Evolutionary conservation across 2,888 invertebrate species (phyloP).

Genomic region (Pristionchus japonicus): DNA sequence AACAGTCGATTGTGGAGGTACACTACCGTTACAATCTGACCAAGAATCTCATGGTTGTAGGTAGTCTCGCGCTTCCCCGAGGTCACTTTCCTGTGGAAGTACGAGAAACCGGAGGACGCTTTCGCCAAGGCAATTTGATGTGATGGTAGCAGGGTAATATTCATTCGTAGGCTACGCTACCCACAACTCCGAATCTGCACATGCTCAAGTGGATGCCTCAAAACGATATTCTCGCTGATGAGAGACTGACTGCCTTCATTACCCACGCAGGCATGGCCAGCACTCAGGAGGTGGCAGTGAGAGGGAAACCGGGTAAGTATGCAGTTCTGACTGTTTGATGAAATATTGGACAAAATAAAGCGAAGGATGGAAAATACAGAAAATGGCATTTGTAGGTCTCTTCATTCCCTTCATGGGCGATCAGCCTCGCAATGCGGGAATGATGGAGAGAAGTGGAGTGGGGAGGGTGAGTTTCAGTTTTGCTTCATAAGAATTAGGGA

Average conservation of each 20-base stretch:
- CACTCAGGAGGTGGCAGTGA: not conserved
- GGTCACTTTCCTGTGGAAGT: slow-evolving; percentile 2
- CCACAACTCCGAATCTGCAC: not conserved
- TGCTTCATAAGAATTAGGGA: not conserved
- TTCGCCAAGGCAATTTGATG: not conserved
- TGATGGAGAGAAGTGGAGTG: slow-evolving; percentile 27
- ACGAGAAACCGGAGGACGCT: not conserved
- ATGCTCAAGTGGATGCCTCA: not conserved
- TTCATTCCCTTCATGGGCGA: slow-evolving; percentile 24
- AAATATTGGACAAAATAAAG: not conserved
- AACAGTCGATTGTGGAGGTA: not conserved
- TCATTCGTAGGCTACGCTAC: not conserved
- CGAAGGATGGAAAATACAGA: too few species aligned
- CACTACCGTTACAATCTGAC: not conserved
- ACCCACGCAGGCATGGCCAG: slow-evolving; percentile 8
- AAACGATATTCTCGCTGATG: not conserved
- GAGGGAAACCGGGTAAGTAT: not conserved
- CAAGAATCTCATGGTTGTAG: not conserved
- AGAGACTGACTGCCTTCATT: not conserved
- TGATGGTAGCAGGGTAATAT: too few species aligned
- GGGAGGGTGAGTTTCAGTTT: not conserved
- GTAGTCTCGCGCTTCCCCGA: not conserved
- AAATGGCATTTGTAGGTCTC: not conserved
- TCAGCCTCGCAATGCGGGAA: slow-evolving; percentile 19
- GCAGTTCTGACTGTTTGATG: not conserved